Percentiles rank a stretch among this genome's conserved stretches.
Evolutionary conservation across 2,888 invertebrate genomes (phyloP).

Genomic region (Ashinkailepas kermadecensis): DNA sequence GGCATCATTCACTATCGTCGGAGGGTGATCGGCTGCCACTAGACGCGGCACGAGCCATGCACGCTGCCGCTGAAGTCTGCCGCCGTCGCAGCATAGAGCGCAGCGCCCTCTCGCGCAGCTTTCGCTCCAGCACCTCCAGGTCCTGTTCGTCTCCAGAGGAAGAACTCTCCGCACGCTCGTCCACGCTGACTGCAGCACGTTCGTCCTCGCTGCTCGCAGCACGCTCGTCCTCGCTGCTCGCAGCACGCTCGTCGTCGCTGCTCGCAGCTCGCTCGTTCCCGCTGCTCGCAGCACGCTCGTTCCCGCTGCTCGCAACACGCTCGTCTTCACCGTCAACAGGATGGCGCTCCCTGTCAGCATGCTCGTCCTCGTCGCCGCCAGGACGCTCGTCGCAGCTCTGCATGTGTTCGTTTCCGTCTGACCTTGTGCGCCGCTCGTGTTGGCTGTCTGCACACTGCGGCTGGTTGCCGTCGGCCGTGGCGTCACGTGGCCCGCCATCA

Average conservation of each 20-base stretch:
- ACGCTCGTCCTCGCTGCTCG: not conserved
- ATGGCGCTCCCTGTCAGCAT: not conserved
- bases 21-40: too few relatives aligned
- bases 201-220: not conserved
- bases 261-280: not conserved
- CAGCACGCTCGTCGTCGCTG: not conserved
- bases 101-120: slow-evolving; percentile 77
- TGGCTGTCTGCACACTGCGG: too few relatives aligned
- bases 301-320: not conserved
- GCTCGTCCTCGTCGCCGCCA: not conserved
- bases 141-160: not conserved
- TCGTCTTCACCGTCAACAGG: not conserved
- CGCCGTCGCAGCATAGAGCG: slow-evolving; percentile 72
- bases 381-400: not conserved
- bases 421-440: too few relatives aligned
- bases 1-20: too few relatives aligned
- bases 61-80: slow-evolving; percentile 26
- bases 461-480: too few relatives aligned
- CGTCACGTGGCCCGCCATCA: too few relatives aligned
- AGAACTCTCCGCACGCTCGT: not conserved
- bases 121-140: slow-evolving; percentile 74
- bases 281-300: not conserved
- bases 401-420: not conserved
- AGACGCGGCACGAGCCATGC: too few relatives aligned
- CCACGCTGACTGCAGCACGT: not conserved